A percentile compares a stretch with the other conserved stretches of the same genome.
phyloP scores from a whole-genome alignment of 2,113 vertebrate species.

The Hyaena hyaena region DNA sequence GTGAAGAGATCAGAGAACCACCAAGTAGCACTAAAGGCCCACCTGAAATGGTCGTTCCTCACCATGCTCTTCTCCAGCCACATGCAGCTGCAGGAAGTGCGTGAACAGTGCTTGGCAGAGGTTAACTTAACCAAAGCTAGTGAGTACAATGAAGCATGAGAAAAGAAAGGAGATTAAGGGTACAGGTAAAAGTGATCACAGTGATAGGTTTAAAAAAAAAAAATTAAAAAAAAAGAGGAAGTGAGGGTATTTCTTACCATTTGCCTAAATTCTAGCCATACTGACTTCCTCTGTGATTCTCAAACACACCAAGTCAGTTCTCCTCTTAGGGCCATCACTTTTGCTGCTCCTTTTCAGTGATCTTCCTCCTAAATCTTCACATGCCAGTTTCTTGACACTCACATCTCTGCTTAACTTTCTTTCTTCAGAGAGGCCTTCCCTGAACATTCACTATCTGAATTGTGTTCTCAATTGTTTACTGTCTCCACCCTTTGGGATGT shows the following conservation, averaged over 20 bases:
- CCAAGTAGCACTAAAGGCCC: background rate
- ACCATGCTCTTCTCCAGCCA: background rate
- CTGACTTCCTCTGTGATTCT: background rate
- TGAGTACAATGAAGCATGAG: background rate
- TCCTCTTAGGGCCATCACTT: background rate
- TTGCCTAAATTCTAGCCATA: background rate
- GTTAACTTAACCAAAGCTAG: background rate
- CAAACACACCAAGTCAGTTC: background rate
- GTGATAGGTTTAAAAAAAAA: background rate
- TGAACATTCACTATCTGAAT: background rate
- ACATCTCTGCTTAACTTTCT: background rate
- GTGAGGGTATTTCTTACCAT: background rate
- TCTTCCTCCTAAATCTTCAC: background rate
- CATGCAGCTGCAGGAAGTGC: background rate
- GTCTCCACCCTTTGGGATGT: background rate
- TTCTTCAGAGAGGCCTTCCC: background rate
- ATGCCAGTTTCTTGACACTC: background rate
- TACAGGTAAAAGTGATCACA: background rate
- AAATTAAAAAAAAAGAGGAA: background rate
- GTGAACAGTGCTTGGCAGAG: background rate
- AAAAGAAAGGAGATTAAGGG: background rate
- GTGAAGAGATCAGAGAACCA: background rate
- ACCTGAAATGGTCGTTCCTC: background rate
- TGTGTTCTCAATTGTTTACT: background rate
- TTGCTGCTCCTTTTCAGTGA: background rate